Percentiles rank a stretch among this genome's conserved stretches.
phyloP scores from a whole-genome alignment of 2,797 vertebrate genomes.

The Atherinosoma microstoma region DNA sequence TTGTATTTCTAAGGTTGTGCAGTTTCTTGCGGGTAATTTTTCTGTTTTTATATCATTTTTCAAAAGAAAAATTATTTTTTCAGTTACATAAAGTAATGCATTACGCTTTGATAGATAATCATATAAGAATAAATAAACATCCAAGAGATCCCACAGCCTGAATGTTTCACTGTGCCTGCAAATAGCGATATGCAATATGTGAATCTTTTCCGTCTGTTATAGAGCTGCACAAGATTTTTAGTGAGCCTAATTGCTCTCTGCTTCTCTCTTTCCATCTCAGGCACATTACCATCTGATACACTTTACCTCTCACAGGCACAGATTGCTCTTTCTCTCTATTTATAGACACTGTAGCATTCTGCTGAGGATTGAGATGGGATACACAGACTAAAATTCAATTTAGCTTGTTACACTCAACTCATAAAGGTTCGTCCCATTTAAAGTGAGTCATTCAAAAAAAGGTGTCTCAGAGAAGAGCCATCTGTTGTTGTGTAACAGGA shows the following conservation, averaged over 20 bases:
- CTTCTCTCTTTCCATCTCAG: slow-evolving; percentile 16
- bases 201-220: background rate
- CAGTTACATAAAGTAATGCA: background rate
- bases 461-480: slow-evolving; percentile 5
- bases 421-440: slow-evolving; percentile 18
- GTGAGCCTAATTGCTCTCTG: background rate
- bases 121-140: background rate
- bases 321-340: slow-evolving; percentile 44
- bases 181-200: background rate
- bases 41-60: background rate
- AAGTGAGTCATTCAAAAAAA: slow-evolving; percentile 18
- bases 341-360: slow-evolving; percentile 36
- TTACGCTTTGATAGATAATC: background rate
- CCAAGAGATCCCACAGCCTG: background rate
- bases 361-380: slow-evolving; percentile 30
- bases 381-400: slow-evolving; percentile 30
- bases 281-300: slow-evolving; percentile 15
- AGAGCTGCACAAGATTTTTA: slow-evolving; percentile 16
- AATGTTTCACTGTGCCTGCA: background rate
- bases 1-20: background rate
- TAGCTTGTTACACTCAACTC: slow-evolving; percentile 25
- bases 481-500: slow-evolving; percentile 9
- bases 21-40: background rate
- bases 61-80: background rate
- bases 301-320: slow-evolving; percentile 27